phyloP scores from a whole-genome alignment of 2,113 vertebrate species.

The Anarhynchus alexandrinus region DNA sequence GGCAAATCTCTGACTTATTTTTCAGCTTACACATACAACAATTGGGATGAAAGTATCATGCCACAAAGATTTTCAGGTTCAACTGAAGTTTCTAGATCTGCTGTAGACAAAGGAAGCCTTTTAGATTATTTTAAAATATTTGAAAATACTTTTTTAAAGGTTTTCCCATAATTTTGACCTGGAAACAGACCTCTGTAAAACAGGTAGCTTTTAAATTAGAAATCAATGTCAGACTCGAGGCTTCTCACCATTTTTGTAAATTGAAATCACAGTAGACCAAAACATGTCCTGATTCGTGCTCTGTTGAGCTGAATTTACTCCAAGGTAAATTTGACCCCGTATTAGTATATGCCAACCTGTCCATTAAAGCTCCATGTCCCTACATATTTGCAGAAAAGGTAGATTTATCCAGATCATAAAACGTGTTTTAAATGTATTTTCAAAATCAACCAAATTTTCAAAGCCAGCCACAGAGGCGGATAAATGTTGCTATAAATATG shows the following conservation, averaged over 20 bases:
- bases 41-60: neutral
- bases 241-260: neutral
- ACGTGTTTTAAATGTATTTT: neutral
- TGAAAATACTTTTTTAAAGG: neutral
- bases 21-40: neutral
- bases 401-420: neutral
- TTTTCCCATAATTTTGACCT: neutral
- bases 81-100: neutral
- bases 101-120: neutral
- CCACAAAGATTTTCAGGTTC: neutral
- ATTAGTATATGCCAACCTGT: neutral
- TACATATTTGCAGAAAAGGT: neutral
- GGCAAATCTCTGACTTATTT: neutral
- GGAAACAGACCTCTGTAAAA: neutral
- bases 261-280: constrained; percentile 11
- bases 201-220: neutral
- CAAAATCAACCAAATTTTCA: constrained; percentile 15
- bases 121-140: neutral
- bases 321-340: neutral
- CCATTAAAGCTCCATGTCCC: neutral
- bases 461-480: neutral
- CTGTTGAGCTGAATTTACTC: neutral
- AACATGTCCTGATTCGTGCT: neutral
- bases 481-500: neutral
- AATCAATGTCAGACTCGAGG: neutral